These are phyloP conservation scores for Gopherus evgoodei DNA, from an alignment of 2,113 vertebrate species.

Conservation along the genomic window DNA sequence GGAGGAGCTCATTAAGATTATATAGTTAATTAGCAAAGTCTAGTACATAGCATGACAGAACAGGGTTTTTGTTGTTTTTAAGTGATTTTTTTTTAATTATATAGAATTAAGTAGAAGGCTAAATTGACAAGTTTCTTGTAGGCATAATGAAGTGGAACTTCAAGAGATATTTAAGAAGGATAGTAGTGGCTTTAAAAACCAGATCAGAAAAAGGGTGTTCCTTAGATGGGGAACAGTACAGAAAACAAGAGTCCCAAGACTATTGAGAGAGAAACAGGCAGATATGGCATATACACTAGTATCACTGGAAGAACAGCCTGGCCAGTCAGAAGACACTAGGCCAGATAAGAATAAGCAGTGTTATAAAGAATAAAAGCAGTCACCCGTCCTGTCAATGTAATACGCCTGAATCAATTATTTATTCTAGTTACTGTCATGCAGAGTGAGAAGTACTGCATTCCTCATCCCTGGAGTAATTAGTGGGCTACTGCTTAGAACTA, in stretches of 20 bases:
- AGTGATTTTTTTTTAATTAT: neutral
- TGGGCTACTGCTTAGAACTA: conserved; percentile 24
- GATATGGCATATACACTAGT: neutral
- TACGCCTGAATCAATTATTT: conserved; percentile 48
- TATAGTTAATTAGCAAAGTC: neutral
- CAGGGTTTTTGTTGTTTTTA: neutral
- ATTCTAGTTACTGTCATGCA: conserved; percentile 44
- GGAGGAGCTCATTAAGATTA: neutral
- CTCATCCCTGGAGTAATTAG: conserved; percentile 23
- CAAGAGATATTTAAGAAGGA: neutral
- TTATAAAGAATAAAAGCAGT: conserved; percentile 20
- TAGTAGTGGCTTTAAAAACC: neutral
- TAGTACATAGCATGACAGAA: neutral
- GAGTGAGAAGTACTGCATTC: conserved; percentile 67
- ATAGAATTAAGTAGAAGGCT: neutral
- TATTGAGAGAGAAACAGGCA: conserved; percentile 27
- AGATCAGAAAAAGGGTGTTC: neutral
- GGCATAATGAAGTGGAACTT: neutral
- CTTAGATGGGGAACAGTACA: neutral
- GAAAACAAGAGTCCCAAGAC: neutral
- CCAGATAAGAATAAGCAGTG: conserved; percentile 5
- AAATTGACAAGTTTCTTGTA: neutral
- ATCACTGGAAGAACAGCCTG: neutral
- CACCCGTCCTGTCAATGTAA: neutral
- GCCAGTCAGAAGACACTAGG: neutral